A percentile compares a stretch with the other conserved stretches of the same genome.
phyloP scores from a whole-genome alignment of 2,797 vertebrate genomes.

The Pantherophis vulpinus region DNA sequence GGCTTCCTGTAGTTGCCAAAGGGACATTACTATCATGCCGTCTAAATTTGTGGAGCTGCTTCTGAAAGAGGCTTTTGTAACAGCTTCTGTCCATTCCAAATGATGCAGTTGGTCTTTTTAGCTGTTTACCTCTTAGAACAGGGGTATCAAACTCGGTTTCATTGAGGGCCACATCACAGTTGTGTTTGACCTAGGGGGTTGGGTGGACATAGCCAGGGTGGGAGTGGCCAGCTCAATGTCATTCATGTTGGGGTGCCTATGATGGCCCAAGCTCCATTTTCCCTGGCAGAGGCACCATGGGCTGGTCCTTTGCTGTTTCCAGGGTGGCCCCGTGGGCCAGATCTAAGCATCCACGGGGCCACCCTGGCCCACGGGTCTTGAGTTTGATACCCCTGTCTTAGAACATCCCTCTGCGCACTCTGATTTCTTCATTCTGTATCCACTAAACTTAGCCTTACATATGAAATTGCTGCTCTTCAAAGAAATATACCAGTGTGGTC shows the following conservation, averaged over 20 bases:
- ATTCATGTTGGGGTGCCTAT: no score
- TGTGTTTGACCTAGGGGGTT: no score
- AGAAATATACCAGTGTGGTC: not conserved
- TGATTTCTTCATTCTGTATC: not conserved
- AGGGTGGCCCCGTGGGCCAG: no score
- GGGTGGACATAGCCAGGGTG: no score
- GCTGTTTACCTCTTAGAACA: not conserved
- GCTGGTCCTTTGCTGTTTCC: no score
- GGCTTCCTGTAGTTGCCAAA: not conserved
- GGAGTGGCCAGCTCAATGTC: no score
- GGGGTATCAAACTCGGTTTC: no score
- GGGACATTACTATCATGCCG: fast-evolving
- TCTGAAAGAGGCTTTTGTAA: not conserved
- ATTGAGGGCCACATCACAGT: no score
- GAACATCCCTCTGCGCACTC: not conserved
- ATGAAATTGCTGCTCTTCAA: constrained; percentile 39
- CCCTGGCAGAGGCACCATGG: no score
- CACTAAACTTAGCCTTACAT: constrained; percentile 25
- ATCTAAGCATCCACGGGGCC: no score
- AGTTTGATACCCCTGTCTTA: not conserved
- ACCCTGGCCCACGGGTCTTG: no score
- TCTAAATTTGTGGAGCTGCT: not conserved
- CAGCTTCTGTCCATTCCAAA: not conserved
- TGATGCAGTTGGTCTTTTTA: not conserved
- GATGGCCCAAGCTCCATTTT: no score